A percentile compares a stretch with the other conserved stretches of the same genome.
phyloP scores from a whole-genome alignment of 2,113 vertebrate species.

The Menidia beryllina region DNA sequence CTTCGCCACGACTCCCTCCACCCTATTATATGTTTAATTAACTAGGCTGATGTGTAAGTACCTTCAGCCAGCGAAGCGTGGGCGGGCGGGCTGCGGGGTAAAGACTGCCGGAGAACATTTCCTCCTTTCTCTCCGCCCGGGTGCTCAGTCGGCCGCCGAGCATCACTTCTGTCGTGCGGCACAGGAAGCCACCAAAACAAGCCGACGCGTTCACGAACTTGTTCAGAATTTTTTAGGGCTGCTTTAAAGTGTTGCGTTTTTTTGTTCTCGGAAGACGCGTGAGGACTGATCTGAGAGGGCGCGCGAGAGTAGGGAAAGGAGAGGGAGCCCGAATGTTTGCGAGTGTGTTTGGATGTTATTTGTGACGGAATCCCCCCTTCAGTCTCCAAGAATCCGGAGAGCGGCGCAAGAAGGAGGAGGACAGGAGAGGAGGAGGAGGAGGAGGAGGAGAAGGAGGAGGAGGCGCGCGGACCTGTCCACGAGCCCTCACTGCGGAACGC shows the following conservation, averaged over 20 bases:
- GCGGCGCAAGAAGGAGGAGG: slow-evolving; percentile 69
- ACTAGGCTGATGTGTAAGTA: slow-evolving; percentile 76
- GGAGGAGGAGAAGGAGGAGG: slow-evolving; percentile 61
- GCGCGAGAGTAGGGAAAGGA: slow-evolving; percentile 6
- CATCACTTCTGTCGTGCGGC: slow-evolving; percentile 36
- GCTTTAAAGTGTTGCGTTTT: slow-evolving; percentile 25
- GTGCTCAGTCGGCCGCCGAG: slow-evolving; percentile 45
- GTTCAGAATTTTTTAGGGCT: slow-evolving; percentile 42
- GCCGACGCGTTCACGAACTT: slow-evolving; percentile 63
- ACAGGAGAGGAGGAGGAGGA: slow-evolving; percentile 50
- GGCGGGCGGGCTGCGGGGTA: slow-evolving; percentile 70
- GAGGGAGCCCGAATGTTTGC: slow-evolving; percentile 14
- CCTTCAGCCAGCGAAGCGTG: slow-evolving; percentile 71
- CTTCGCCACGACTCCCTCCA: slow-evolving; percentile 1
- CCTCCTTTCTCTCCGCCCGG: slow-evolving; percentile 43
- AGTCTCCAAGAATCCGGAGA: slow-evolving; percentile 74
- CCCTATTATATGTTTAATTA: slow-evolving; percentile 77
- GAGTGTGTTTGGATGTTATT: slow-evolving; percentile 68
- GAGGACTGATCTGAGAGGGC: slow-evolving; percentile 9
- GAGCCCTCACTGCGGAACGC: slow-evolving; percentile 83
- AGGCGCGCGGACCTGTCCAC: slow-evolving; percentile 81
- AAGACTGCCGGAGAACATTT: slow-evolving; percentile 55
- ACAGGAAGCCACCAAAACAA: slow-evolving; percentile 45
- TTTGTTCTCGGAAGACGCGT: slow-evolving; percentile 28
- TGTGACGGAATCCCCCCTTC: slow-evolving; percentile 80